phyloP scores from a whole-genome alignment of 1,140 invertebrate genomes.

The Drosophila nebulosa region DNA sequence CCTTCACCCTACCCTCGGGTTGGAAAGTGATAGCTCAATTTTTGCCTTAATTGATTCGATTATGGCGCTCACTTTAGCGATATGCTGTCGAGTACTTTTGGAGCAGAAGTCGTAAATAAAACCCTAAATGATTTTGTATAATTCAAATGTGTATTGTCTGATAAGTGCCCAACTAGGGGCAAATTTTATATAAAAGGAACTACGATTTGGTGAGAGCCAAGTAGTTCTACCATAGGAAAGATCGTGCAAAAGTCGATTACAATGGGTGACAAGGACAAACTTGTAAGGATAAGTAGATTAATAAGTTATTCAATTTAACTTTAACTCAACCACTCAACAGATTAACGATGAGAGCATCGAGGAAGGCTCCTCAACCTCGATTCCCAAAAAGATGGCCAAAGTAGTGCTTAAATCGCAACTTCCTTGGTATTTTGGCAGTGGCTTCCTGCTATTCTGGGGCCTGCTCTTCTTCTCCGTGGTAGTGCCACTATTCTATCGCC shows the following conservation, averaged over 20 bases:
- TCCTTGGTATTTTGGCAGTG: conserved; percentile 35
- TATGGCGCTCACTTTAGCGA: background rate
- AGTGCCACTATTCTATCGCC: conserved; percentile 48
- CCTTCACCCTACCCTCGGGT: background rate
- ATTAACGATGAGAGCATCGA: conserved; percentile 25
- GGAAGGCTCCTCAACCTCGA: conserved; percentile 12
- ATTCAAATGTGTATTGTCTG: background rate
- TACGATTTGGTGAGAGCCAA: background rate
- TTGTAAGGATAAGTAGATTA: conserved; percentile 29
- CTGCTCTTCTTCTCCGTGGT: conserved; percentile 54
- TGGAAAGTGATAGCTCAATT: background rate
- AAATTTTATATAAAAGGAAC: background rate
- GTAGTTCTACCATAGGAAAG: background rate
- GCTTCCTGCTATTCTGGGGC: conserved; percentile 53
- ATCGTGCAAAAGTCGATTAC: background rate
- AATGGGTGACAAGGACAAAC: conserved; percentile 51
- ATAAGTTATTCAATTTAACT: background rate
- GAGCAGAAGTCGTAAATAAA: background rate
- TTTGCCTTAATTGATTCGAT: background rate
- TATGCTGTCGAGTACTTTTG: background rate
- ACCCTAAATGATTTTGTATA: background rate
- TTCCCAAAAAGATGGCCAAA: background rate
- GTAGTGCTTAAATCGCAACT: background rate
- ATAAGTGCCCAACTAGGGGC: background rate
- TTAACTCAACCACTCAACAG: background rate